These are phyloP conservation scores for Tipula lateralis DNA, from an alignment of 2,888 invertebrate genomes.

Conservation along the genomic window DNA sequence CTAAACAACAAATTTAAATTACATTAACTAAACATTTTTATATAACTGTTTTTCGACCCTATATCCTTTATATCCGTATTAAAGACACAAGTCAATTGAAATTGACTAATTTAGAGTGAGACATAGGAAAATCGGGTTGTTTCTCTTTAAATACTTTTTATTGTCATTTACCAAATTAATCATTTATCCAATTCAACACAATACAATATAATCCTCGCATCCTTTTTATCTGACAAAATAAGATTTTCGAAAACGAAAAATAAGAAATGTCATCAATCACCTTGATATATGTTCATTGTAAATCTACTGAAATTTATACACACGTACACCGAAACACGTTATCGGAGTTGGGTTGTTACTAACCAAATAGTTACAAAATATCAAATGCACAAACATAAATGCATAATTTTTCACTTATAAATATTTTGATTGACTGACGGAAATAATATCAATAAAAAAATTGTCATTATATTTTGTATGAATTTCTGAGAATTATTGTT, in stretches of 20 bases:
- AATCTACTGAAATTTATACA: background rate
- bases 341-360: background rate
- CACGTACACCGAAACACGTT: no score
- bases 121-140: background rate
- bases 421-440: background rate
- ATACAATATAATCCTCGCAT: background rate
- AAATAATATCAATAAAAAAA: background rate
- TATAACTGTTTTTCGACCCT: background rate
- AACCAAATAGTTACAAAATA: background rate
- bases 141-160: background rate
- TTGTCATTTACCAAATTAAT: background rate
- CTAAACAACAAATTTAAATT: background rate
- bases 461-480: background rate
- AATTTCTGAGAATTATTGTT: background rate
- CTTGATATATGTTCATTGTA: background rate
- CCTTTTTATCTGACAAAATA: background rate
- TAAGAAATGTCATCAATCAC: background rate
- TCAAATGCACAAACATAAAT: background rate
- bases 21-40: background rate
- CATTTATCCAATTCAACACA: background rate
- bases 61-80: background rate
- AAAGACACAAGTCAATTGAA: background rate
- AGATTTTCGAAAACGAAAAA: background rate
- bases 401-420: background rate
- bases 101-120: background rate